These are phyloP conservation scores for Drosophila gunungcola DNA, from an alignment of 1,140 invertebrate species.

Conservation along the genomic window DNA sequence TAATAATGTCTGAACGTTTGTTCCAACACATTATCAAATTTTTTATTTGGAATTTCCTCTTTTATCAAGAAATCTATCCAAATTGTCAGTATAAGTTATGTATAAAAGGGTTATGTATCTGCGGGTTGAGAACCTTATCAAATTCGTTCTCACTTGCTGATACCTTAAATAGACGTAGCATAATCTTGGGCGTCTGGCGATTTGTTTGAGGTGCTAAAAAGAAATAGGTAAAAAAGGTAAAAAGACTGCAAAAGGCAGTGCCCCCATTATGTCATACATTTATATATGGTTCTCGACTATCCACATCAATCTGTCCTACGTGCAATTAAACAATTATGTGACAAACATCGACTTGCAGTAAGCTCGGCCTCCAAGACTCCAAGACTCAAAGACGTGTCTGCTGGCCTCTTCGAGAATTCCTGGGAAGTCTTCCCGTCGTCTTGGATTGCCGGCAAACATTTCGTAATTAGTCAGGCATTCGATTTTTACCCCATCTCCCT, in stretches of 20 bases:
- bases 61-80: not conserved
- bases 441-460: constrained; percentile 35
- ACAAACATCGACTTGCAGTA: constrained; percentile 30
- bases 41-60: not conserved
- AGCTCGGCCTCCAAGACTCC: not conserved
- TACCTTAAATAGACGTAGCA: constrained; percentile 26
- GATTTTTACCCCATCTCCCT: constrained; percentile 2
- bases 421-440: constrained; percentile 5
- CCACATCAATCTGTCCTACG: constrained; percentile 31
- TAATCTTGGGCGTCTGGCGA: constrained; percentile 48
- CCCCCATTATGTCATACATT: constrained; percentile 7
- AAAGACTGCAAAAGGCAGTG: constrained; percentile 3
- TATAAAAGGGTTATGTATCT: constrained; percentile 4
- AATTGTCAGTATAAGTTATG: too few relatives aligned
- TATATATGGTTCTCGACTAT: constrained; percentile 4
- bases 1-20: not conserved
- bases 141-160: not conserved
- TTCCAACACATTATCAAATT: constrained; percentile 12
- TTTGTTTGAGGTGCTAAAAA: constrained; percentile 23
- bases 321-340: constrained; percentile 53
- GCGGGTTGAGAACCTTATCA: not conserved
- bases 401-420: constrained; percentile 22
- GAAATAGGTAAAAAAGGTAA: not conserved
- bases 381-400: constrained; percentile 27
- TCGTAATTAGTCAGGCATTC: constrained; percentile 57